Percentiles rank a stretch among this genome's conserved stretches.
Evolutionary conservation across 30 jellyfish, hydroid and myxozoan genomes (phyloP).

Genomic region (Cassiopea xamachana): DNA sequence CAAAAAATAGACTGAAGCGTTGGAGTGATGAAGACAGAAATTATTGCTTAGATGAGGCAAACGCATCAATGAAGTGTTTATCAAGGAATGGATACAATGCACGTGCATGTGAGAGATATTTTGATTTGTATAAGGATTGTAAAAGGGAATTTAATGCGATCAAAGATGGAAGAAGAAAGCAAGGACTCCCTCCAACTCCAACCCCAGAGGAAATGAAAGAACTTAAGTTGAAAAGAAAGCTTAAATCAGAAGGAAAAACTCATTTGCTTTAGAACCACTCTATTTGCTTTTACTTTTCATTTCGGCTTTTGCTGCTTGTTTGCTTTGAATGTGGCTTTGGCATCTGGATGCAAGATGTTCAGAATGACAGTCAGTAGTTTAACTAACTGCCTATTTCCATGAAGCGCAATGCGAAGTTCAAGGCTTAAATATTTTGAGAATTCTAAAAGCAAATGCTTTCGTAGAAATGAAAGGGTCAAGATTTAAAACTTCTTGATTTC

Average conservation of each 20-base stretch:
- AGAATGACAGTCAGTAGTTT: no score
- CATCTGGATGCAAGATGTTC: no score
- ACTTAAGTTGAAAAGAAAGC: slow-evolving; percentile 19
- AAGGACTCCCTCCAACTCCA: slow-evolving; percentile 92
- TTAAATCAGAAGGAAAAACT: slow-evolving; percentile 10
- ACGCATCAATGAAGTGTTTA: slow-evolving; percentile 90
- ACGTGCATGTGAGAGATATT: slow-evolving; percentile 74
- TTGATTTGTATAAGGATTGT: slow-evolving; percentile 81
- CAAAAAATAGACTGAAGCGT: slow-evolving; percentile 11
- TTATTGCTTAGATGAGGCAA: slow-evolving; percentile 84
- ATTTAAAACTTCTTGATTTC: no score
- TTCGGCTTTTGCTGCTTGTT: neutral
- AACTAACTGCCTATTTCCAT: no score
- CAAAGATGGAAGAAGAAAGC: slow-evolving; percentile 79
- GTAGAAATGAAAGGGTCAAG: no score
- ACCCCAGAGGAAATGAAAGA: slow-evolving; percentile 69
- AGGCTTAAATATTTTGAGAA: no score
- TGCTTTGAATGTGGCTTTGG: neutral
- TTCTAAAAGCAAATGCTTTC: no score
- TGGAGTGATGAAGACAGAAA: slow-evolving; percentile 73
- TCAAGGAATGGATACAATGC: slow-evolving; percentile 71
- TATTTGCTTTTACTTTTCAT: neutral
- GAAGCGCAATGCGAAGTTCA: no score
- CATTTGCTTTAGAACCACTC: neutral
- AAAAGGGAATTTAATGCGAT: slow-evolving; percentile 78